Evolutionary conservation across 2,113 vertebrate genomes (phyloP), one percentile per base, ranked within the genome.

Genomic region (Pagrus major): DNA sequence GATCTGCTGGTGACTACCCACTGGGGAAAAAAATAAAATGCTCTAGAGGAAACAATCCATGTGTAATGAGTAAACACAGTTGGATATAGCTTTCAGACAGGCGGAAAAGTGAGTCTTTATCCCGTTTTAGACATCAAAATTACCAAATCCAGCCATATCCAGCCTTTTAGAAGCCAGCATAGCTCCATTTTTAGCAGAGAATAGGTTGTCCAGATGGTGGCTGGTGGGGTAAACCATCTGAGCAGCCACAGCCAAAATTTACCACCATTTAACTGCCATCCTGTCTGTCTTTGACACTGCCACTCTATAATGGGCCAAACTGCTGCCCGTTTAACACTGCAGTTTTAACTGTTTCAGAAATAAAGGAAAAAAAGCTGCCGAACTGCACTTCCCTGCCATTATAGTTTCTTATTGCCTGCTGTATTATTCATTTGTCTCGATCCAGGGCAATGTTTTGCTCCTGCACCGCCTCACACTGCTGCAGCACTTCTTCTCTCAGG

Each of bases 191-290:
- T 58, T 75, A 84, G 70, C 41, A 65, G 44, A 63, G n/a, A 44
- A 66, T 42, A 60, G 72, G 46, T 59, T 52, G 55, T 71, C 77
- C 81, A 91, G 81, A 88, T 76, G 83, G 71, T 47, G 83, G 51
- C 51, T 74, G 68, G 64, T 74, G 71, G 25, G 23, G 68, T 66
- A 60, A 31, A 87, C 71, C 54, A 81, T 83, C 67, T 61, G 6
- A 55, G 35, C 64, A 33, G 25, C 76, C 42, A 51, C 65, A 80
- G 66, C 52, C 76, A 76, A 56, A 76, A 25, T 58, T 11, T 33
- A 74, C 64, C 68, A 64, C 70, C 70, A 58, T 83, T 80, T 73
- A 64, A 67, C 60, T 56, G 29, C 76, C 78, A 70, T 51, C 55
- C 70, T 68, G 85, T 78, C 58, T 35, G 69, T 41, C 31, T 80